Evolutionary conservation across 2,113 vertebrate species (phyloP), one percentile per base, ranked within the genome.

Genomic region (Takifugu bimaculatus): DNA sequence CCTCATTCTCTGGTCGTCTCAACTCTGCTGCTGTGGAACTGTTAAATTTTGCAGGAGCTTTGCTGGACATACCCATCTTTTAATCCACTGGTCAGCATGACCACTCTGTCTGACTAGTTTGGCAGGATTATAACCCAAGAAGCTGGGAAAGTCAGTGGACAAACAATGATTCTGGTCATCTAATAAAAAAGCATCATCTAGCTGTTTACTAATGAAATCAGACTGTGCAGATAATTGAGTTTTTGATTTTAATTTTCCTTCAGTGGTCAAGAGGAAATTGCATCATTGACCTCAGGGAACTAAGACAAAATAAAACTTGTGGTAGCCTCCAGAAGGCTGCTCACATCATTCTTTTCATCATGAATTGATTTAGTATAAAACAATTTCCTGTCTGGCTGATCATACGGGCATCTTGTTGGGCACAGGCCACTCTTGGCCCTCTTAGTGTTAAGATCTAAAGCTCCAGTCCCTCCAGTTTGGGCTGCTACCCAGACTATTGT

Each of bases 21-120:
- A 65, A 29, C 63, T 65, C 73, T 68, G 54, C 75, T 75, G 73
- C 71, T 68, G 57, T 26, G 44, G 55, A 77, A 39, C 57, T 70
- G 76, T 79, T 77, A 63, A 79, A 82, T 80, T 60, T 75, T 84
- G 60, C 74, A 78, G 75, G 49, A 32, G 25, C 62, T 54, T 71
- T 74, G 69, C 64, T 50, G 56, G 67, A 63, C 65, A 79, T 65
- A 81, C 67, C 69, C 3, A 49, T 69, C 51, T 71, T 53, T 52
- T 76, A 75, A 82, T 80, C 60, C 74, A 66, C 49, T 68, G 52
- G 72, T 78, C 77, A 68, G 65, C 73, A 55, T 27, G 54, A 70
- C 57, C 63, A 58, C 67, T 60, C 63, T 57, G 29, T 80, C 70
- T 52, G 11, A 26, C 57, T 57, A 60, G n/a, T 71, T 48, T 67